Base-by-base conservation (phyloP, 2,888 invertebrate species). In the Leptopilina myrica region DNA sequence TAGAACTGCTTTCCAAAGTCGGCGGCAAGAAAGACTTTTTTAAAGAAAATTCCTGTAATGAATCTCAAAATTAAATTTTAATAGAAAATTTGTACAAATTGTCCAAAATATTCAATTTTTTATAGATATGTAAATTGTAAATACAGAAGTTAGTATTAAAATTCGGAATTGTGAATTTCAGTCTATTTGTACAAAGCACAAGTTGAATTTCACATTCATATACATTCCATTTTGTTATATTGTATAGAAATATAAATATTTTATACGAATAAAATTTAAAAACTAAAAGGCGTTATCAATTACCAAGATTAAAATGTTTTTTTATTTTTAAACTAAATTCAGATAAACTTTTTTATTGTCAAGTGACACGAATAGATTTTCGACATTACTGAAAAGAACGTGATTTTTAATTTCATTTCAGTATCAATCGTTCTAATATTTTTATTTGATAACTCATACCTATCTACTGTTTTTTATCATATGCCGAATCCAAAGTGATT, bases 1-100 rank as follows among this genome's bases (percentile, higher is more conserved):
- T 98, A 84, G 93, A 94, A 85, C 93, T 99, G 77, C 86, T 96
- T 83, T 93, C 93, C 80, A 98, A 98, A 93, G 93, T 93, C 43
- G 98, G 98, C 9, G 98, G 97, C 78, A 93, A 93, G 73, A 93
- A 92, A n/a, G 90, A 93, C 83, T 93, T 88, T 81, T 5, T 49
- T 12, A 82, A 76, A 66, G 49, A 76, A 15, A 75, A 14, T 26
- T 75, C n/a, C n/a, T 59, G 12, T 20, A 8, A 12, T 15, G 33
- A 76, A 66, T 56, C 73, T 53, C 56, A 53, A 53, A 40, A 56
- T 14, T 73, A 26, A 73, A 43, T 43, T 43, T 8, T 5, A 6
- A 43, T 43, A 43, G 43, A 43, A 43, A 43, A 7, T 7, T 3
- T 6, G 43, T 43, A 43, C 43, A 43, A 43, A 43, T 43, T 8